These are phyloP conservation scores for Rhopalosiphum padi DNA, from an alignment of 1,140 invertebrate species.

Conservation along the genomic window DNA sequence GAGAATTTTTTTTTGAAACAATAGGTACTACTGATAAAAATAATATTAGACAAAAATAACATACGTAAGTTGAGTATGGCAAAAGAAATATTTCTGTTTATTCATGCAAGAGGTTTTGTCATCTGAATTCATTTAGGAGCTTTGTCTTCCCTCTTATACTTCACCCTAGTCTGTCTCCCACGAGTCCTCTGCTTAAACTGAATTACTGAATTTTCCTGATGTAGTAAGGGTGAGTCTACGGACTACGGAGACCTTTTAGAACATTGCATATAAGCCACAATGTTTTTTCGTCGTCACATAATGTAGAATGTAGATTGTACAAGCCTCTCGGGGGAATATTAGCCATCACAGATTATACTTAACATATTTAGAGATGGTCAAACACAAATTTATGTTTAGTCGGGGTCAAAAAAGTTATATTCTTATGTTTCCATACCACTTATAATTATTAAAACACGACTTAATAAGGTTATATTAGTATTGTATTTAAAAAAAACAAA, in stretches of 20 bases:
- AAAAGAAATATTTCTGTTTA: conserved; percentile 30
- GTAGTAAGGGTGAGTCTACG: background rate
- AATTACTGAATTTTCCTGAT: conserved; percentile 31
- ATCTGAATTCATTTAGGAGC: conserved; percentile 56
- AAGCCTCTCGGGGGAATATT: conserved; percentile 39
- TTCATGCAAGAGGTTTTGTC: conserved; percentile 29
- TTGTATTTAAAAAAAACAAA: background rate
- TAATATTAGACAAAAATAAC: conserved; percentile 3
- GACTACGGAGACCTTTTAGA: conserved; percentile 33
- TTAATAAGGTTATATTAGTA: background rate
- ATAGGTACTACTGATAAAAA: background rate
- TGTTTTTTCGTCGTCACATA: conserved; percentile 55
- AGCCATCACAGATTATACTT: conserved; percentile 27
- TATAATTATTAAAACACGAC: background rate
- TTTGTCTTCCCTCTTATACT: conserved; percentile 36
- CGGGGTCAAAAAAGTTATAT: background rate
- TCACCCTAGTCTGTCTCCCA: conserved; percentile 3
- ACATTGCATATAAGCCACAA: conserved; percentile 36
- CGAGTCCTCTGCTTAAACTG: conserved; percentile 21
- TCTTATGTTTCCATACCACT: background rate
- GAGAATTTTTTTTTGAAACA: conserved; percentile 2
- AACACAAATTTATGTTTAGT: background rate
- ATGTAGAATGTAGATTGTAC: conserved; percentile 14
- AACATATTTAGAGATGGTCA: background rate
- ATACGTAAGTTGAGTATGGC: background rate